These are phyloP conservation scores for Mylabris sibirica DNA, from an alignment of 2,888 invertebrate genomes.

Conservation along the genomic window DNA sequence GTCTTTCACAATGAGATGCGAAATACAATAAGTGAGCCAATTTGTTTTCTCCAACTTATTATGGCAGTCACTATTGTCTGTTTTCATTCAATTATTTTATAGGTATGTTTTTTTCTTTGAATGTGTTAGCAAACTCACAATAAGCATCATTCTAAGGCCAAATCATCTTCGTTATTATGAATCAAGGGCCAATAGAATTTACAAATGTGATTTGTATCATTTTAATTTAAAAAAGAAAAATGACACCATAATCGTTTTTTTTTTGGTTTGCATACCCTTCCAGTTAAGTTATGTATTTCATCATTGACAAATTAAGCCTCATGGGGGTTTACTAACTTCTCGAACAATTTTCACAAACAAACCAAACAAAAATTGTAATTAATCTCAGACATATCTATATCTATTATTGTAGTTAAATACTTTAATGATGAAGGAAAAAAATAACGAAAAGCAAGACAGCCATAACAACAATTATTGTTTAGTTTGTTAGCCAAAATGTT, in stretches of 20 bases:
- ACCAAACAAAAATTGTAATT: conserved; percentile 21
- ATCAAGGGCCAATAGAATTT: conserved; percentile 36
- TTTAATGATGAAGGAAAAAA: not conserved
- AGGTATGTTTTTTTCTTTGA: conserved; percentile 21
- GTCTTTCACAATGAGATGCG: conserved; percentile 61
- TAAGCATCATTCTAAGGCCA: conserved; percentile 40
- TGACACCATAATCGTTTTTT: conserved; percentile 41
- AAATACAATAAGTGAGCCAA: conserved; percentile 58
- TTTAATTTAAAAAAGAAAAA: conserved; percentile 31
- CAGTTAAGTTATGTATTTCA: conserved; percentile 54
- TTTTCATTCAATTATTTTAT: conserved; percentile 15
- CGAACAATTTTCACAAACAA: not conserved
- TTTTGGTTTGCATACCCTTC: conserved; percentile 58
- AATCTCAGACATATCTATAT: not conserved
- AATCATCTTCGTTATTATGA: conserved; percentile 21
- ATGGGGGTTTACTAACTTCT: conserved; percentile 52
- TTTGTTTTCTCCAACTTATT: conserved; percentile 45
- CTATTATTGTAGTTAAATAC: not conserved
- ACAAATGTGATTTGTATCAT: conserved; percentile 42
- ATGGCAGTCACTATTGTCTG: conserved; percentile 52
- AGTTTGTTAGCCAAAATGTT: conserved; percentile 43
- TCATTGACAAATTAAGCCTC: conserved; percentile 48
- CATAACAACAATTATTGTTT: conserved; percentile 13
- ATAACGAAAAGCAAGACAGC: not conserved
- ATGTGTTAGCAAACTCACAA: conserved; percentile 56